Evolutionary conservation across 2,888 invertebrate species (phyloP), one percentile per base, ranked within the genome.

Genomic region (Scelioninae gen. 1): DNA sequence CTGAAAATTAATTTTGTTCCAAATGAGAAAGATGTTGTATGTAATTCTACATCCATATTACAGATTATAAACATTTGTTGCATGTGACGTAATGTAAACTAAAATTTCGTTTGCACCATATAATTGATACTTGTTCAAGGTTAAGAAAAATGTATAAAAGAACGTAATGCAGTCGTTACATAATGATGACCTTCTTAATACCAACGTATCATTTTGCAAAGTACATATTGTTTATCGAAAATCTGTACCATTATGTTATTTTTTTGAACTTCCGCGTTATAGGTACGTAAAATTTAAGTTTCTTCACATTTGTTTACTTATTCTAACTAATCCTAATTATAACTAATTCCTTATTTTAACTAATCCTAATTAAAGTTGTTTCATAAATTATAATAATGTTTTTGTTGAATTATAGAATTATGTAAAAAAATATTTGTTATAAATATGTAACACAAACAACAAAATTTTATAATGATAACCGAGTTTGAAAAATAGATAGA

Each of bases 141-240:
- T 60, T 34, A 72, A 72, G 51, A 31, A 47, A 29, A 55, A 68
- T 68, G 45, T 55, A 55, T 55, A 31, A 45, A 43, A 43, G 23
- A 60, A 38, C 72, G 62, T 43, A 72, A 55, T 53, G 29, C 49
- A 53, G 23, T 32, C 31, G 55, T 68, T 68, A 56, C 69, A 56
- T 69, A 56, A 72, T 40, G 16, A 53, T 62, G 72, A 60, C 72
- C 72, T 72, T 62, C 60, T 72, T 62, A 62, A 62, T 72, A 29
- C 13, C 38, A 72, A 72, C 71, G 53, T 63, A 34, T 72, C 62
- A 58, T 43, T 49, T 53, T 13, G 53, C 53, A 63, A 62, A 72
- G 51, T 72, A n/a, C n/a, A 63, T 43, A 72, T 53, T 72, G 43
- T 29, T 62, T 62, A 62, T 72, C 53, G 51, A 53, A 72, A 72